These are phyloP conservation scores for Leiothrix lutea DNA, from an alignment of 2,113 vertebrate genomes.

Conservation along the genomic window DNA sequence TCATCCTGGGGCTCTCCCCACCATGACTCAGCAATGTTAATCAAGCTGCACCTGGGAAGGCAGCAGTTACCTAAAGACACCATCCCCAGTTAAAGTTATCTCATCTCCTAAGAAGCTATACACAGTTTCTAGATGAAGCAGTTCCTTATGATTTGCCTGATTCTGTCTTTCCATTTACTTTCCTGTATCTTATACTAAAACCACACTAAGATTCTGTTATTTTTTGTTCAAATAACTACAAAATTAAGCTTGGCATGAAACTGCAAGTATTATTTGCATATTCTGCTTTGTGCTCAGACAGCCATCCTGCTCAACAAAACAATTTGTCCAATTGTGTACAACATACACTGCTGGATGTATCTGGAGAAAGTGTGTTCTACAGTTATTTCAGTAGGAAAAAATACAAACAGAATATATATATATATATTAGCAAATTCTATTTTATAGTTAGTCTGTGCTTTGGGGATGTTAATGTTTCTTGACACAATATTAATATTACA, in stretches of 20 bases:
- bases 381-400: not conserved
- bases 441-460: not conserved
- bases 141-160: not conserved
- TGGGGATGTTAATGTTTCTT: not conserved
- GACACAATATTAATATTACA: not conserved
- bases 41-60: not conserved
- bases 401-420: not conserved
- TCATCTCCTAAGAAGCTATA: not conserved
- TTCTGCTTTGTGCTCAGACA: not conserved
- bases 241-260: not conserved
- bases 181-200: not conserved
- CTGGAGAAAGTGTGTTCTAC: not conserved
- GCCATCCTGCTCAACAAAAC: not conserved
- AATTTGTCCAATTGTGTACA: not conserved
- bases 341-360: not conserved
- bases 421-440: not conserved
- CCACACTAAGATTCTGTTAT: not conserved
- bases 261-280: not conserved
- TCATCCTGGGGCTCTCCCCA: rapidly evolving
- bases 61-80: not conserved
- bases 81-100: not conserved
- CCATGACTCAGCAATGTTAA: not conserved
- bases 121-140: not conserved
- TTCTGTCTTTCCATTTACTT: not conserved
- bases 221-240: not conserved